These are phyloP conservation scores for Heteromormyrus szaboi DNA, from an alignment of 2,797 vertebrate genomes.

Conservation along the genomic window DNA sequence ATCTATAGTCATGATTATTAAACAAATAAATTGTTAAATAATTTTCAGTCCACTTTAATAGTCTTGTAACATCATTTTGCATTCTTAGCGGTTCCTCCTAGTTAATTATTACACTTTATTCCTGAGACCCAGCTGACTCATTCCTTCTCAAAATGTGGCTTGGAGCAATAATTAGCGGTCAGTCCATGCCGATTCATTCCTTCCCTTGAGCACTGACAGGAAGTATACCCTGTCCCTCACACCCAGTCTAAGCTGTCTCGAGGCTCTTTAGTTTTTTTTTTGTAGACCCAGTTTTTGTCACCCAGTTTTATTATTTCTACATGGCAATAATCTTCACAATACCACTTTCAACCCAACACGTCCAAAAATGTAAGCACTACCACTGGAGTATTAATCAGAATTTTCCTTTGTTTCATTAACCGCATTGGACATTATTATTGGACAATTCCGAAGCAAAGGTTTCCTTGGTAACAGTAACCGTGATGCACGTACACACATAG, in stretches of 20 bases:
- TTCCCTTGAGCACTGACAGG: not conserved
- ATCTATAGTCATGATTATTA: not conserved
- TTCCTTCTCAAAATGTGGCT: not conserved
- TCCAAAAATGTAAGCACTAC: not conserved
- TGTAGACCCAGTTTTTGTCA: not conserved
- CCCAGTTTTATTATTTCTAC: not conserved
- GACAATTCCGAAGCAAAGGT: not conserved
- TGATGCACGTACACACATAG: not conserved
- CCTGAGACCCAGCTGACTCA: not conserved
- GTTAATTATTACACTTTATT: not conserved
- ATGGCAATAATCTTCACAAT: not conserved
- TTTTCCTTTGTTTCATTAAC: not conserved
- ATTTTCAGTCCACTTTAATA: not conserved
- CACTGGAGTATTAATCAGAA: not conserved
- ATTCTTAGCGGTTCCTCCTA: not conserved
- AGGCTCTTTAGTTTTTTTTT: not conserved
- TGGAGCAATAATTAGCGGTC: not conserved
- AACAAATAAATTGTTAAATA: not conserved
- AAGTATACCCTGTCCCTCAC: not conserved
- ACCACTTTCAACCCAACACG: not conserved
- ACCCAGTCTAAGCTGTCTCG: not conserved
- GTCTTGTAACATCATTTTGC: not conserved
- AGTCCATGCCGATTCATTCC: not conserved
- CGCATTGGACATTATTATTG: not conserved
- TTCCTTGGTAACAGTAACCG: not conserved